Percentiles rank a stretch among this genome's conserved stretches.
Evolutionary conservation across 2,888 invertebrate genomes (phyloP).

Genomic region (Melangyna quadrimaculata): DNA sequence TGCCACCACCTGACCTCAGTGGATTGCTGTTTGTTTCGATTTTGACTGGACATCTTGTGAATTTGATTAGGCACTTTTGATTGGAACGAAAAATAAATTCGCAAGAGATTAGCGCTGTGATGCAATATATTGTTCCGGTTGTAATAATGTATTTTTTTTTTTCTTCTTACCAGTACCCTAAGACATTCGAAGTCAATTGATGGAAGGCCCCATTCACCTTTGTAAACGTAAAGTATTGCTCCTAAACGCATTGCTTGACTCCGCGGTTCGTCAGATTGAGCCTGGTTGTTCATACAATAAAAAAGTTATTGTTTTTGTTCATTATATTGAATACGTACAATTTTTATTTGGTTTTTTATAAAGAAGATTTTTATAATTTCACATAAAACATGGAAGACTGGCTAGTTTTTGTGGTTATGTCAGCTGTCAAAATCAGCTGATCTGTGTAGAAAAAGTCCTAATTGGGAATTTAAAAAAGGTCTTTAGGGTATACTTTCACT

Average conservation of each 20-base stretch:
- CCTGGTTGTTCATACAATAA: neutral
- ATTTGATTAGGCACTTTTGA: slow-evolving; percentile 85
- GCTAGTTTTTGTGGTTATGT: slow-evolving; percentile 53
- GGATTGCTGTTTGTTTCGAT: slow-evolving; percentile 87
- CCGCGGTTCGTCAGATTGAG: neutral
- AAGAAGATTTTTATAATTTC: slow-evolving; percentile 30
- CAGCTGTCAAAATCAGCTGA: slow-evolving; percentile 60
- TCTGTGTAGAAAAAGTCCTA: neutral
- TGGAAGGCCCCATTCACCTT: slow-evolving; percentile 93
- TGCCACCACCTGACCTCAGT: slow-evolving; percentile 87
- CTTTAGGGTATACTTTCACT: neutral
- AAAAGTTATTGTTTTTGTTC: neutral
- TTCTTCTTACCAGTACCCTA: slow-evolving; percentile 88
- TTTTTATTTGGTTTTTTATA: slow-evolving; percentile 36
- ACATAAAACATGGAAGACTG: slow-evolving; percentile 29
- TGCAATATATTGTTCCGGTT: slow-evolving; percentile 39
- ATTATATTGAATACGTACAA: slow-evolving; percentile 13
- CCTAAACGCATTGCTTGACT: slow-evolving; percentile 76
- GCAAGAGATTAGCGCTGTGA: slow-evolving; percentile 72
- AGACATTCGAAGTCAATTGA: slow-evolving; percentile 92
- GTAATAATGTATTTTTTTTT: neutral
- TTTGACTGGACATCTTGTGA: slow-evolving; percentile 88
- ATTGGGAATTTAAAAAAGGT: neutral
- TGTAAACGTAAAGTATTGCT: slow-evolving; percentile 87
- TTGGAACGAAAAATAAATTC: slow-evolving; percentile 65